These are phyloP conservation scores for Aphodius sticticus DNA, from an alignment of 2,888 invertebrate species.

Conservation along the genomic window DNA sequence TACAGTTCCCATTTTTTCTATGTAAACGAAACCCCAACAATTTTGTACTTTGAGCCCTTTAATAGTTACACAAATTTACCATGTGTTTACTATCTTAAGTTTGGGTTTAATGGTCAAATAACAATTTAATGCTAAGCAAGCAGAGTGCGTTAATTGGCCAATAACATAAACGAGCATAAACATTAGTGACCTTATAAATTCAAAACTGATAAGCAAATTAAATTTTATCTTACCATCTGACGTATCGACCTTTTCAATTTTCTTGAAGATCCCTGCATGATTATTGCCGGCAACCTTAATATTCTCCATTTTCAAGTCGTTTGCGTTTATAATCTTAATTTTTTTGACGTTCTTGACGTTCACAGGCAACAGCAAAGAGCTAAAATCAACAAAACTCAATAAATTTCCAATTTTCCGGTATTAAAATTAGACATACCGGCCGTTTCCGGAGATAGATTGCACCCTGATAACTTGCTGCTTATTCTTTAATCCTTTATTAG, in stretches of 20 bases:
- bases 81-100: not conserved
- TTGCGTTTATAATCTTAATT: slow-evolving; percentile 76
- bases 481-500: slow-evolving; percentile 43
- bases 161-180: not conserved
- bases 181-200: not conserved
- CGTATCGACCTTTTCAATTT: not conserved
- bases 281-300: slow-evolving; percentile 53
- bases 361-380: slow-evolving; percentile 76
- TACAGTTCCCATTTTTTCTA: no score
- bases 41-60: no score
- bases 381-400: slow-evolving; percentile 48
- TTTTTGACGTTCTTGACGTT: slow-evolving; percentile 76
- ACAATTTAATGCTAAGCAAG: not conserved
- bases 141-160: not conserved
- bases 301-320: slow-evolving; percentile 65
- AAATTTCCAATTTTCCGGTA: not conserved
- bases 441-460: slow-evolving; percentile 55
- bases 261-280: slow-evolving; percentile 14
- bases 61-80: not conserved
- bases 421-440: slow-evolving; percentile 44
- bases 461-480: slow-evolving; percentile 56
- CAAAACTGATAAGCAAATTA: no score
- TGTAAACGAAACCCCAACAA: no score
- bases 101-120: no score
- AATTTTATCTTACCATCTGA: not conserved